These are phyloP conservation scores for Neoascia interrupta DNA, from an alignment of 2,888 invertebrate genomes.

Conservation along the genomic window DNA sequence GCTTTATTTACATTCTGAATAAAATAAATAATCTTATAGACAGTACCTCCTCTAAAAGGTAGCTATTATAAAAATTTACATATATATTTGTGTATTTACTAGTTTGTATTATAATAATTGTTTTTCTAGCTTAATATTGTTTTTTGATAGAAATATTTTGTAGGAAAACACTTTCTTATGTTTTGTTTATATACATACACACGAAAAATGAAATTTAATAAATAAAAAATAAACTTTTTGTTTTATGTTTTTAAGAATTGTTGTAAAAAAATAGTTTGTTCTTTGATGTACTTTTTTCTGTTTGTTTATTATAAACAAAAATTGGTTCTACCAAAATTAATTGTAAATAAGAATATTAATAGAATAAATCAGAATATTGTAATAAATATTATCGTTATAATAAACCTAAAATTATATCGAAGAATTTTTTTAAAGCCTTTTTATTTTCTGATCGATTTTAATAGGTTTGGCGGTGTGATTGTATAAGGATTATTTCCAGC, in stretches of 20 bases:
- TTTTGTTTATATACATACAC: neutral
- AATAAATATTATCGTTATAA: conserved; percentile 18
- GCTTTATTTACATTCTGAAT: neutral
- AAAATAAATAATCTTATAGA: neutral
- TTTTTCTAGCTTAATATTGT: conserved; percentile 2
- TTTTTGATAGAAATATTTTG: neutral
- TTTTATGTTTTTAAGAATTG: conserved; percentile 7
- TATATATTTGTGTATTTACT: neutral
- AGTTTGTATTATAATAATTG: conserved; percentile 18
- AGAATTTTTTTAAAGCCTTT: too few relatives aligned
- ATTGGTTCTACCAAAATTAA: conserved; percentile 49
- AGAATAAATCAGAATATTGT: conserved; percentile 4
- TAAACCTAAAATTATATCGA: conserved; percentile 4
- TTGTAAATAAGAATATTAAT: conserved; percentile 51
- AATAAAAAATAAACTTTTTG: neutral
- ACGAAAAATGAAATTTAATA: neutral
- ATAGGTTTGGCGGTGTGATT: too few relatives aligned
- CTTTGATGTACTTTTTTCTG: conserved; percentile 14
- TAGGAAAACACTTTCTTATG: neutral
- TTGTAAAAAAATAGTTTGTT: conserved; percentile 5
- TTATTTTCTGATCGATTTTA: too few relatives aligned
- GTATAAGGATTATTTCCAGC: too few relatives aligned
- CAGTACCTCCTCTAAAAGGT: conserved; percentile 48
- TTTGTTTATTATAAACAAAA: neutral
- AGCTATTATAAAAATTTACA: neutral